Evolutionary conservation across 2,888 invertebrate species (phyloP).

Genomic region (Schizaphis graminum): DNA sequence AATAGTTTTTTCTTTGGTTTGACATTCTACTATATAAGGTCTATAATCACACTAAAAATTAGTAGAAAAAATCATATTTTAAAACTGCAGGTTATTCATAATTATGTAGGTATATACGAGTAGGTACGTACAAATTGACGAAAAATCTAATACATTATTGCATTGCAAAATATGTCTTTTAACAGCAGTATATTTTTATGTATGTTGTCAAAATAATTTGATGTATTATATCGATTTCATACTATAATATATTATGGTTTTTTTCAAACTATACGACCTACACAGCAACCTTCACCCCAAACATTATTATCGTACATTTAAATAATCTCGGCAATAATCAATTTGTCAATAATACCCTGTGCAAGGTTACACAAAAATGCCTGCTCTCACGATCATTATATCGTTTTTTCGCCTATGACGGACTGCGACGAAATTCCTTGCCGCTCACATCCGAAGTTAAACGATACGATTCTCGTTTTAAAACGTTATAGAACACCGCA

Average conservation of each 20-base stretch:
- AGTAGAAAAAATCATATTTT: neutral
- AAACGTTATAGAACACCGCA: neutral
- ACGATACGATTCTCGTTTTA: neutral
- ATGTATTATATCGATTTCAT: neutral
- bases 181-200: neutral
- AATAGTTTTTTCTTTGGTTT: neutral
- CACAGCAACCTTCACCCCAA: neutral
- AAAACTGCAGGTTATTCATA: neutral
- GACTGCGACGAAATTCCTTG: neutral
- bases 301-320: neutral
- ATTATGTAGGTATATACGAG: neutral
- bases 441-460: neutral
- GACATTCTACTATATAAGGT: neutral
- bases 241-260: neutral
- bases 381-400: neutral
- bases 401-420: neutral
- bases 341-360: slow-evolving; percentile 22
- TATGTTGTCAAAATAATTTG: neutral
- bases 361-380: neutral
- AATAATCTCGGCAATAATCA: neutral
- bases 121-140: neutral
- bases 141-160: too few relatives aligned
- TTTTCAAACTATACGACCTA: neutral
- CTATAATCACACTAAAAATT: neutral
- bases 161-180: neutral